Conservation (phyloP, 2,797 vertebrate species). For the Bovichtus variegatus region DNA sequence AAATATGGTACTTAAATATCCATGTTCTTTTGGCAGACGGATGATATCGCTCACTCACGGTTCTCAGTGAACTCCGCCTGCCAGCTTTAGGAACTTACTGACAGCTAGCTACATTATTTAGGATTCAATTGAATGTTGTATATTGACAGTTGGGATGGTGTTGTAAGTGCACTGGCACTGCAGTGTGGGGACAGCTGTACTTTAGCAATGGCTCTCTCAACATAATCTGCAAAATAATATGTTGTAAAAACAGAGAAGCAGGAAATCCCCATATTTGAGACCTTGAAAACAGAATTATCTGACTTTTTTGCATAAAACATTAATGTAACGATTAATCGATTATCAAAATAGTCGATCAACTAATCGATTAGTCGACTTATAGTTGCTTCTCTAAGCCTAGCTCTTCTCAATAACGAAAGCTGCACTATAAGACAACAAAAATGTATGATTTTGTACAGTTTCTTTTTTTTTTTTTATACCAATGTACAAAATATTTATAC, state of each 20-base stretch:
- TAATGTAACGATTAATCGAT: too few relatives aligned
- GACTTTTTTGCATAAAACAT: too few relatives aligned
- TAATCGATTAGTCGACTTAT: too few relatives aligned
- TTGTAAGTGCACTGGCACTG: slow-evolving; percentile 37
- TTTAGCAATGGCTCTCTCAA: slow-evolving; percentile 1
- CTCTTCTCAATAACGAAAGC: neutral
- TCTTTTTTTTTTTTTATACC: too few relatives aligned
- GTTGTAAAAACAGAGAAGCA: too few relatives aligned
- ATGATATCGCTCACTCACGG: slow-evolving; percentile 20
- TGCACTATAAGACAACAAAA: neutral
- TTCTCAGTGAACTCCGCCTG: slow-evolving; percentile 21
- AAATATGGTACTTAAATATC: slow-evolving; percentile 46
- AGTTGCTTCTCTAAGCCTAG: too few relatives aligned
- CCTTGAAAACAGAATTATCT: too few relatives aligned
- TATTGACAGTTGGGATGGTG: slow-evolving; percentile 16
- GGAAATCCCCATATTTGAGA: too few relatives aligned
- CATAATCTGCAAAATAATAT: slow-evolving; percentile 15
- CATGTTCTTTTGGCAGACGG: slow-evolving; percentile 41
- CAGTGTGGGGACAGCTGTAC: slow-evolving; percentile 8
- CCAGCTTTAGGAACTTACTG: slow-evolving; percentile 48
- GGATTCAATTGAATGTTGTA: slow-evolving; percentile 42
- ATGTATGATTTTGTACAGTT: neutral
- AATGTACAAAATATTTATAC: neutral
- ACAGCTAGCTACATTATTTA: slow-evolving; percentile 40
- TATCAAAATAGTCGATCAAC: too few relatives aligned